These are phyloP conservation scores for Paraescarpia echinospica DNA, from an alignment of 1,140 invertebrate species.

Conservation along the genomic window DNA sequence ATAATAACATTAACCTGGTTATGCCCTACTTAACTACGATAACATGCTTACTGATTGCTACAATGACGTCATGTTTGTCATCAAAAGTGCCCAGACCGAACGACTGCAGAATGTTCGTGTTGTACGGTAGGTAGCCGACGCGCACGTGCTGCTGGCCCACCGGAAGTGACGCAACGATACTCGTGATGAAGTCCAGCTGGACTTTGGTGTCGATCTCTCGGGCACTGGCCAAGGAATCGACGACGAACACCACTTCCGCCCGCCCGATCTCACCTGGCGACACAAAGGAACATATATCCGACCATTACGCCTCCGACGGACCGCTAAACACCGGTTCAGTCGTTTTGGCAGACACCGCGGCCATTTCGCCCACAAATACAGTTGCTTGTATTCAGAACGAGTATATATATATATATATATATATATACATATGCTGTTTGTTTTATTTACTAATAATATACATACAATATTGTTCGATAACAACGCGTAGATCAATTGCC, in stretches of 20 bases:
- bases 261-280: not conserved
- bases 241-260: conserved; percentile 11
- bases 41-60: conserved; percentile 5
- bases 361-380: too few species aligned
- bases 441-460: too few species aligned
- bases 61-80: conserved; percentile 14
- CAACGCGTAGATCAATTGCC: too few species aligned
- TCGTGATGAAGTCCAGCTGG: conserved; percentile 7
- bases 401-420: too few species aligned
- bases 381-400: too few species aligned
- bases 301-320: not conserved
- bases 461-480: too few species aligned
- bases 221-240: not conserved
- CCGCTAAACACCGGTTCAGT: too few species aligned
- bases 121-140: conserved; percentile 9
- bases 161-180: not conserved
- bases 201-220: not conserved
- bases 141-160: conserved; percentile 2
- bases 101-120: not conserved
- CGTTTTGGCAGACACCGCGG: not conserved
- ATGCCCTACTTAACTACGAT: not conserved
- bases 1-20: not conserved
- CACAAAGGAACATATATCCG: not conserved
- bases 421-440: too few species aligned
- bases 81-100: conserved; percentile 8